Conservation (phyloP, 2,113 vertebrate genomes). For the Stegostoma tigrinum region DNA sequence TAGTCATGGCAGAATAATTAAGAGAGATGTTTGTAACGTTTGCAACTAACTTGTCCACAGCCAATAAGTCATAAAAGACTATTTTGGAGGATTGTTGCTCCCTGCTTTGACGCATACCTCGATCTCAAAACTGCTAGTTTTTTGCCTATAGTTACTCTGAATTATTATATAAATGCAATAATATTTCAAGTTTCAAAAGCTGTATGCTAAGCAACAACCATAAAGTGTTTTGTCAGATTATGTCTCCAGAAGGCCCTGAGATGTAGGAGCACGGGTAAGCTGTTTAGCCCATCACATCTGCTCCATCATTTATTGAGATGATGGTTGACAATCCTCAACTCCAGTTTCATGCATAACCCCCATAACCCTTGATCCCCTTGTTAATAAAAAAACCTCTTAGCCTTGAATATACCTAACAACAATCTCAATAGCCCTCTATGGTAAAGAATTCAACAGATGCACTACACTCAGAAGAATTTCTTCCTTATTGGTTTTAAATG, state of each 20-base stretch:
- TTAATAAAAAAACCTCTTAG: too few relatives aligned
- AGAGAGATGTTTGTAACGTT: background rate
- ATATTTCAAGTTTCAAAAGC: background rate
- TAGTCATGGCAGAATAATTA: background rate
- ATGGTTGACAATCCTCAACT: background rate
- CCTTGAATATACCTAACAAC: too few relatives aligned
- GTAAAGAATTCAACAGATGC: too few relatives aligned
- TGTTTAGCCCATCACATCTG: background rate
- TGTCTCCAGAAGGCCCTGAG: background rate
- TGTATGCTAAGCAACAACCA: background rate
- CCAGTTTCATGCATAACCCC: background rate
- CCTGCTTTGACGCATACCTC: background rate
- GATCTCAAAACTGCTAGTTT: background rate
- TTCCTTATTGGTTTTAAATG: too few relatives aligned
- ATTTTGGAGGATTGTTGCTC: background rate
- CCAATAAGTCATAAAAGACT: background rate
- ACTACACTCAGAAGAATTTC: too few relatives aligned
- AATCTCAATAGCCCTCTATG: too few relatives aligned
- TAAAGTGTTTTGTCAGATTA: background rate
- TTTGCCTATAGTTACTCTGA: background rate
- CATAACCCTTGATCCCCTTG: background rate
- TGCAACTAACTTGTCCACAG: background rate
- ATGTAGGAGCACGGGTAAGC: too few relatives aligned
- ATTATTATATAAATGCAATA: background rate
- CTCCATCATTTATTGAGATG: background rate